Evolutionary conservation across 2,797 vertebrate genomes (phyloP).

Genomic region (Cossypha polioptera): DNA sequence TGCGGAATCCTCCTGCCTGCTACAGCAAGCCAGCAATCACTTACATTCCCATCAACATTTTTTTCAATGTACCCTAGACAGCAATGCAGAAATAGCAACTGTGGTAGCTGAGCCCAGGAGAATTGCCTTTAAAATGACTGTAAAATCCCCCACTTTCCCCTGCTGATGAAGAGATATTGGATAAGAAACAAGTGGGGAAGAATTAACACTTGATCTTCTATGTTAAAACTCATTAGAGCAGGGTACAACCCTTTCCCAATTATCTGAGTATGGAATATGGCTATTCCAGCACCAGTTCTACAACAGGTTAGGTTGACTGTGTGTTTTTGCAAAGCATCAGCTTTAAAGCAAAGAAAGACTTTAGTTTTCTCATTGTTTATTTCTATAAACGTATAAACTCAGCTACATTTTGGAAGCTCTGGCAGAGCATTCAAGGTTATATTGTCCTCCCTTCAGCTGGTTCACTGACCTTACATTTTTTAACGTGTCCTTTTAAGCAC

Average conservation of each 20-base stretch:
- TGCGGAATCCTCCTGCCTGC: constrained; percentile 40
- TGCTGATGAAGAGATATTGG: neutral
- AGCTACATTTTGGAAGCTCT: neutral
- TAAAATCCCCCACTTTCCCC: neutral
- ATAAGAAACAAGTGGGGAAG: neutral
- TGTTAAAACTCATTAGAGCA: neutral
- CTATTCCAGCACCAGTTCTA: neutral
- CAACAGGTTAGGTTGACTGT: neutral
- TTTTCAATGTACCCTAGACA: neutral
- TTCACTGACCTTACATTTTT: neutral
- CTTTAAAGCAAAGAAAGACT: neutral
- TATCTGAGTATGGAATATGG: neutral
- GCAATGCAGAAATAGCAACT: constrained; percentile 21
- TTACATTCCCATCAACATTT: neutral
- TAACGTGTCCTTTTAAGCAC: neutral
- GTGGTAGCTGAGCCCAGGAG: neutral
- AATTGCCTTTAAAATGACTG: neutral
- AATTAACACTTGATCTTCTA: neutral
- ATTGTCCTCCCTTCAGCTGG: neutral
- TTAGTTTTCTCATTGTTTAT: neutral
- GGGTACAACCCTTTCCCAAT: neutral
- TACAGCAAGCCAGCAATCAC: constrained; percentile 17
- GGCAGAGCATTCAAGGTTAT: neutral
- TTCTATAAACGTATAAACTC: neutral
- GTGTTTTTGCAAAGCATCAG: neutral